Evolutionary conservation across 2,113 vertebrate genomes (phyloP).

Genomic region (Leucopternis melanops): DNA sequence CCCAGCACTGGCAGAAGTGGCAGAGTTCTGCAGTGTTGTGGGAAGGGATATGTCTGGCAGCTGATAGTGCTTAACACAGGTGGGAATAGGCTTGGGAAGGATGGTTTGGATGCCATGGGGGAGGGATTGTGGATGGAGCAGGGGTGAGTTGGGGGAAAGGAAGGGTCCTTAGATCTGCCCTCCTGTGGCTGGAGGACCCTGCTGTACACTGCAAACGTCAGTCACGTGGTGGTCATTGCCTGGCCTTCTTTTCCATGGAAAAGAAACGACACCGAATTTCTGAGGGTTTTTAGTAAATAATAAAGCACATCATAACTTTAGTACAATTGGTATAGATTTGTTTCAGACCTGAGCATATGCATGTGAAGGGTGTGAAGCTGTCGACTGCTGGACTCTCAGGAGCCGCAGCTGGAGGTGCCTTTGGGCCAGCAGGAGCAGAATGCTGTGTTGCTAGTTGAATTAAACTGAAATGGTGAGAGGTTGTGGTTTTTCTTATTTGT

Average conservation of each 20-base stretch:
- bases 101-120: background rate
- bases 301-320: background rate
- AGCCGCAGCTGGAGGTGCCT: background rate
- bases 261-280: background rate
- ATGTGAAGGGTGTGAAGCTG: background rate
- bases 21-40: background rate
- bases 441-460: background rate
- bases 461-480: background rate
- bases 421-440: background rate
- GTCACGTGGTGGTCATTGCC: background rate
- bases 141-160: no score
- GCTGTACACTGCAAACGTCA: no score
- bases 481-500: background rate
- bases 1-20: background rate
- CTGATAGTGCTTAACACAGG: background rate
- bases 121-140: background rate
- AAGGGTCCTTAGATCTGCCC: background rate
- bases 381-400: accelerated
- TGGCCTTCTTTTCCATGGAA: background rate
- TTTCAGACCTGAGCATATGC: background rate
- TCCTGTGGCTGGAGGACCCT: accelerated
- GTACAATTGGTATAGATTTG: background rate
- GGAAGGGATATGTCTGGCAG: background rate
- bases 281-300: background rate
- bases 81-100: background rate